A percentile compares a stretch with the other conserved stretches of the same genome.
phyloP scores from a whole-genome alignment of 2,113 vertebrate genomes.

The Myiagra hebetior region DNA sequence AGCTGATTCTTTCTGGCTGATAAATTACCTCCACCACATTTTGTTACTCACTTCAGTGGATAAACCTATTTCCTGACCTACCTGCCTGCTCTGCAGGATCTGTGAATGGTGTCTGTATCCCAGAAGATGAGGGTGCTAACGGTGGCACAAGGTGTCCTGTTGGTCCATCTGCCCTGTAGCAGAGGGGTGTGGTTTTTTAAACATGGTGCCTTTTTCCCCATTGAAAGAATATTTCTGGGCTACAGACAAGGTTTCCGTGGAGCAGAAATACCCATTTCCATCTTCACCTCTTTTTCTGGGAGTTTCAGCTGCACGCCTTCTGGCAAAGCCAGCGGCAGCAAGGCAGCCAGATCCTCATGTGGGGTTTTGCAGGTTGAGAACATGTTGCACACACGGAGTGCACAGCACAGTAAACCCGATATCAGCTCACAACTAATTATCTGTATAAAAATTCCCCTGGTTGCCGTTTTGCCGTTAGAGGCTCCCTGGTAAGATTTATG shows the following conservation, averaged over 20 bases:
- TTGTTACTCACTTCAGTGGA: neutral
- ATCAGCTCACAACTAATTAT: constrained; percentile 59
- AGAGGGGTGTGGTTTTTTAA: neutral
- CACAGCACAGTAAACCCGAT: constrained; percentile 50
- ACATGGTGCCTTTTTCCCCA: neutral
- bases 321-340: fast-evolving
- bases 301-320: neutral
- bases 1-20: neutral
- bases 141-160: neutral
- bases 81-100: neutral
- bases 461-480: constrained; percentile 50
- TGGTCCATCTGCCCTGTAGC: neutral
- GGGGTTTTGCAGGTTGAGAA: neutral
- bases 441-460: constrained; percentile 56
- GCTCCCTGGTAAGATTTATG: constrained; percentile 53
- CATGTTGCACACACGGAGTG: neutral
- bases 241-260: neutral
- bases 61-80: neutral
- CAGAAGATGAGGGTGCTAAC: neutral
- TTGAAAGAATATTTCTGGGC: neutral
- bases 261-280: neutral
- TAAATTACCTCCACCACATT: neutral
- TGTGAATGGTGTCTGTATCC: neutral
- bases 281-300: neutral
- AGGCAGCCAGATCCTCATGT: fast-evolving